These are phyloP conservation scores for Tonatia bakeri DNA, from an alignment of 2,113 vertebrate genomes.

Conservation along the genomic window DNA sequence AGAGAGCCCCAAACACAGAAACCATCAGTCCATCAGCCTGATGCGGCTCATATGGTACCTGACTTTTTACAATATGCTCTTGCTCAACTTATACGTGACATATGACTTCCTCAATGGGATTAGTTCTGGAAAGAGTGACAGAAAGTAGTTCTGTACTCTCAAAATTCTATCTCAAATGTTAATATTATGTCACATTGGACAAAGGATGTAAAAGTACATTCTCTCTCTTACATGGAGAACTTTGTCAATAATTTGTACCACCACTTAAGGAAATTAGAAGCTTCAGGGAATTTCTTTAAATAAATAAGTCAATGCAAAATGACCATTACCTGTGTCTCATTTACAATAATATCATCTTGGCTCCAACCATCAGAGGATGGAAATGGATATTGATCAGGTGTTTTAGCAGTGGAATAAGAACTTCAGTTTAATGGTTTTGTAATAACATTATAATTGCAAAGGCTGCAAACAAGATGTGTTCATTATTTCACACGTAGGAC, in stretches of 20 bases:
- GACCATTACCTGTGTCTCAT: constrained; percentile 77
- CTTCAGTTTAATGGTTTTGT: constrained; percentile 73
- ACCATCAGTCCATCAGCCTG: not conserved
- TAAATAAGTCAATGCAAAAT: constrained; percentile 59
- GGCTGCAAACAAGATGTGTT: constrained; percentile 53
- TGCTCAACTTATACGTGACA: not conserved
- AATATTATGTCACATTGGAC: not conserved
- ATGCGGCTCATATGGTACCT: not conserved
- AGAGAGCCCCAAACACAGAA: not conserved
- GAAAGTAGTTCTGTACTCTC: not conserved
- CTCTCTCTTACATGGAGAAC: constrained; percentile 41
- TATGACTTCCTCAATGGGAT: not conserved
- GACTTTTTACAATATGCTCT: not conserved
- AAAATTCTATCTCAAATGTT: not conserved
- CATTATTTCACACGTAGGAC: constrained; percentile 67
- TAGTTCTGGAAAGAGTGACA: not conserved
- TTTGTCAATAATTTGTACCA: constrained; percentile 53
- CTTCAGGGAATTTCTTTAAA: constrained; percentile 71
- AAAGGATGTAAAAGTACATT: constrained; percentile 49
- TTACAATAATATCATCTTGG: constrained; percentile 79
- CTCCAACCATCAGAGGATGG: constrained; percentile 57
- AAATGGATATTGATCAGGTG: constrained; percentile 82
- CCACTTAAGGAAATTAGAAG: constrained; percentile 72
- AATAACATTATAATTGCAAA: constrained; percentile 75
- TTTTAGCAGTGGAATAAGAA: constrained; percentile 75